phyloP scores from a whole-genome alignment of 2,888 invertebrate species.

The Mechanitis mazaeus region DNA sequence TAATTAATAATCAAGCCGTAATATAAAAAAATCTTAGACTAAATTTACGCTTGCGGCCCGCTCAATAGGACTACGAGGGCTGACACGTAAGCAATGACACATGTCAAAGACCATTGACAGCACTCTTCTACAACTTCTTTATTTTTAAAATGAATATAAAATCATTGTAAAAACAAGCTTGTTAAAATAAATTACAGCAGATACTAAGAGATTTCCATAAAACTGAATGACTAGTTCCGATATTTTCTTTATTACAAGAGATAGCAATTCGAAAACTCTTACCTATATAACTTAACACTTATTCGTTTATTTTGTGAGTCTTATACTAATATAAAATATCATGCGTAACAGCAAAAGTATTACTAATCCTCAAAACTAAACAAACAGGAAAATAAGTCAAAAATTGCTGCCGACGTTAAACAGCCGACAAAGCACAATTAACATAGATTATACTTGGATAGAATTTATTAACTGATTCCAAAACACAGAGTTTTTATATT shows the following conservation, averaged over 20 bases:
- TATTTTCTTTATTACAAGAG: not conserved
- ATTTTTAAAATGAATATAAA: too few species aligned
- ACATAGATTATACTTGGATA: not conserved
- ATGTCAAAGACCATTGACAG: slow-evolving; percentile 77
- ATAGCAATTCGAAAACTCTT: not conserved
- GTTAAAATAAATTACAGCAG: too few species aligned
- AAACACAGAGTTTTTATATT: not conserved
- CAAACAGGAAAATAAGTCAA: not conserved
- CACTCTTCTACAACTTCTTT: slow-evolving; percentile 34
- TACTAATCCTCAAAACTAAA: not conserved
- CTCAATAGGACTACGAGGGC: slow-evolving; percentile 29
- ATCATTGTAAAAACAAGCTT: too few species aligned
- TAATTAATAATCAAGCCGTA: not conserved
- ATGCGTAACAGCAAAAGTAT: not conserved
- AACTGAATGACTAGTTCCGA: not conserved
- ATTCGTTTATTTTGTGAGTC: not conserved
- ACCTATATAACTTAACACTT: not conserved
- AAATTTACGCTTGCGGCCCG: slow-evolving; percentile 24
- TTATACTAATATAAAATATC: not conserved
- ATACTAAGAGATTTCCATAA: too few species aligned
- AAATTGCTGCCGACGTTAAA: slow-evolving; percentile 4
- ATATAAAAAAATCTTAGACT: slow-evolving; percentile 5
- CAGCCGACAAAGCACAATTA: slow-evolving; percentile 7
- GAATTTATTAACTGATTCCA: too few species aligned
- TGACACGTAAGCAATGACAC: slow-evolving; percentile 78